phyloP scores from a whole-genome alignment of 2,797 vertebrate species.

The Pteropus rufus region DNA sequence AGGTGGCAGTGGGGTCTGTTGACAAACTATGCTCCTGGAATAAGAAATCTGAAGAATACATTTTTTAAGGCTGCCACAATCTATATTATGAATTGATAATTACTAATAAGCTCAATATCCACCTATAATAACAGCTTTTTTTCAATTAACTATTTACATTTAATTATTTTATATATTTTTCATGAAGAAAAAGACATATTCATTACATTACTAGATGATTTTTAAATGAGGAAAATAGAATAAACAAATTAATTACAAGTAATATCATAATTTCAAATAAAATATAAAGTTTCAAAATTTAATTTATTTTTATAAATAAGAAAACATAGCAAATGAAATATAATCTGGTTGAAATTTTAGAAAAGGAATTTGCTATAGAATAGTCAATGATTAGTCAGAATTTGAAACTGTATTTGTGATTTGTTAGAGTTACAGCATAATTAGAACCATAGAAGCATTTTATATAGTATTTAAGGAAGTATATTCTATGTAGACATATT shows the following conservation, averaged over 20 bases:
- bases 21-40: background rate
- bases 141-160: background rate
- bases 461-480: background rate
- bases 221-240: background rate
- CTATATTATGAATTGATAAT: background rate
- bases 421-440: background rate
- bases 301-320: background rate
- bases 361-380: background rate
- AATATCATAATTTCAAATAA: background rate
- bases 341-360: background rate
- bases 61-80: background rate
- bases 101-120: background rate
- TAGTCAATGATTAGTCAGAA: background rate
- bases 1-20: fast-evolving
- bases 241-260: background rate
- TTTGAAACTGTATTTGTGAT: background rate
- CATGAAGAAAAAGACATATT: background rate
- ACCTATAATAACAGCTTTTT: background rate
- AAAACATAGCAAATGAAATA: background rate
- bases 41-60: background rate
- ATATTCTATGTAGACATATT: background rate
- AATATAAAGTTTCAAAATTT: background rate
- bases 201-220: background rate
- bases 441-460: background rate
- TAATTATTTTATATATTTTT: background rate